These are phyloP conservation scores for Eurytoma californica DNA, from an alignment of 2,888 invertebrate genomes.

Conservation along the genomic window DNA sequence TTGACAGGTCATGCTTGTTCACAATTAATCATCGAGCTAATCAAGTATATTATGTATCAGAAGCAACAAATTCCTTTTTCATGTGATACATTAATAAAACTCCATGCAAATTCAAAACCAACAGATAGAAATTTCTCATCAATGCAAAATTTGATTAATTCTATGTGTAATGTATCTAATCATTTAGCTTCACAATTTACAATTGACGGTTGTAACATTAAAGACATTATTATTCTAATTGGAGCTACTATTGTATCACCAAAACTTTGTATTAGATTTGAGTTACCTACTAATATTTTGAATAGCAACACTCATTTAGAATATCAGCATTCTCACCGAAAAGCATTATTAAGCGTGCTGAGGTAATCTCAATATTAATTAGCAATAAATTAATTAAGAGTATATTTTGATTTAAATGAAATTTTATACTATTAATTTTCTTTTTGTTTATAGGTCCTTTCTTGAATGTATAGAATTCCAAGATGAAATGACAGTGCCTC, in stretches of 20 bases:
- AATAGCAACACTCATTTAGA: constrained; percentile 67
- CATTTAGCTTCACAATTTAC: constrained; percentile 67
- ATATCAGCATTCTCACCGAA: constrained; percentile 69
- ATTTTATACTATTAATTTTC: neutral
- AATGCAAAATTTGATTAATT: constrained; percentile 62
- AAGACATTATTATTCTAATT: constrained; percentile 70
- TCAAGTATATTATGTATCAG: constrained; percentile 74
- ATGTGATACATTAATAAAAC: constrained; percentile 69
- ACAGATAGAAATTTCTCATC: constrained; percentile 64
- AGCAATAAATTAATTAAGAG: neutral
- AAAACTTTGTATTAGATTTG: constrained; percentile 67
- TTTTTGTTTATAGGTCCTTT: constrained; percentile 66
- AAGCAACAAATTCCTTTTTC: constrained; percentile 74
- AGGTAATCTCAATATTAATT: constrained; percentile 63
- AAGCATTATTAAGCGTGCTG: constrained; percentile 71
- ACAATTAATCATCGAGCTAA: constrained; percentile 70
- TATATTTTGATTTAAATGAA: neutral
- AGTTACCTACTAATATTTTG: constrained; percentile 67
- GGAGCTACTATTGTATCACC: constrained; percentile 73
- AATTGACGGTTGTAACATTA: constrained; percentile 64
- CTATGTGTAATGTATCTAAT: constrained; percentile 64
- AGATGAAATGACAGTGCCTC: constrained; percentile 67
- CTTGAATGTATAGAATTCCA: constrained; percentile 70
- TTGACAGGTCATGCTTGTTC: constrained; percentile 72
- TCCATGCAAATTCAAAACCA: constrained; percentile 64